A percentile compares a stretch with the other conserved stretches of the same genome.
phyloP scores from a whole-genome alignment of 2,113 vertebrate genomes.

The Electrona antarctica region DNA sequence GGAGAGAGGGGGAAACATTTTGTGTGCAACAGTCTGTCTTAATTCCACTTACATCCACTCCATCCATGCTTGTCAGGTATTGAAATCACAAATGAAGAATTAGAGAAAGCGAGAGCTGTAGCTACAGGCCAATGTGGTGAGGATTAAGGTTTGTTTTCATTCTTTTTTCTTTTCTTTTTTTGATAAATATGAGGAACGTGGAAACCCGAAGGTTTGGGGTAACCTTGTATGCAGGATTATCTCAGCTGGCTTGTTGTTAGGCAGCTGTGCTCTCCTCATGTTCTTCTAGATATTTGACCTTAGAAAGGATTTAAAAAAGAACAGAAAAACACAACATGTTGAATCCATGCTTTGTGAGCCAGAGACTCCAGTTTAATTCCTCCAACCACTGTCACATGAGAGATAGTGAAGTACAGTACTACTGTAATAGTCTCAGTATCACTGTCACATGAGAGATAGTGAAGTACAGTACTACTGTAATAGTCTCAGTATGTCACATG shows the following conservation, averaged over 20 bases:
- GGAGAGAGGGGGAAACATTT: conserved; percentile 14
- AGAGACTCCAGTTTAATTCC: neutral
- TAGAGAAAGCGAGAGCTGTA: conserved; percentile 35
- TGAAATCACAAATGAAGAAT: conserved; percentile 34
- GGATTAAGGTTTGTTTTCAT: conserved; percentile 56
- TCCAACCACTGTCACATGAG: neutral
- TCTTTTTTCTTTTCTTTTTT: neutral
- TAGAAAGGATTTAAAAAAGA: neutral
- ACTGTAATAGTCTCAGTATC: no score
- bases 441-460: neutral
- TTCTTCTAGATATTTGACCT: conserved; percentile 58
- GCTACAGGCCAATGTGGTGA: conserved; percentile 43
- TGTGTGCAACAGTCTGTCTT: conserved; percentile 32
- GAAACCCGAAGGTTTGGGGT: conserved; percentile 25
- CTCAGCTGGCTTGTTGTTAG: conserved; percentile 22
- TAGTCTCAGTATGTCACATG: neutral
- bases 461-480: no score
- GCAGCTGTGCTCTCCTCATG: neutral
- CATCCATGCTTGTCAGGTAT: conserved; percentile 36
- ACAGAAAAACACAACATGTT: conserved; percentile 33
- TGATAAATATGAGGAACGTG: conserved; percentile 38
- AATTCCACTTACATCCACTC: conserved; percentile 45
- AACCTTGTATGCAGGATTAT: conserved; percentile 53
- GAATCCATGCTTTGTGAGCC: conserved; percentile 28
- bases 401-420: no score